phyloP scores from a whole-genome alignment of 2,113 vertebrate genomes.

The Ursus arctos region DNA sequence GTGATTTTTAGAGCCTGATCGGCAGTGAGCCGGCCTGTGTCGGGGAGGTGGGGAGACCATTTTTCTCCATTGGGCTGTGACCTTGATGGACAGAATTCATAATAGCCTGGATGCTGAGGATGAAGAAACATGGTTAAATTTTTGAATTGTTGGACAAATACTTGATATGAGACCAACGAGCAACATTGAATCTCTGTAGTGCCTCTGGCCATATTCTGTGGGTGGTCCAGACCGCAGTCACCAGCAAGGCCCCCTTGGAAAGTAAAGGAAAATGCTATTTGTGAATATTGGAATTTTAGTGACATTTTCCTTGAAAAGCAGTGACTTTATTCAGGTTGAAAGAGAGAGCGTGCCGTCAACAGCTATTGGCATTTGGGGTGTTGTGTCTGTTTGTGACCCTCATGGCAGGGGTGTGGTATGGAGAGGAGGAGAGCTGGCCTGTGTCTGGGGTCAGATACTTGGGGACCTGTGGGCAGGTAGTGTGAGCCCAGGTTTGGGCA shows the following conservation, averaged over 20 bases:
- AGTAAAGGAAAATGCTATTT: not conserved
- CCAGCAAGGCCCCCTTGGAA: not conserved
- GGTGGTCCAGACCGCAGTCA: not conserved
- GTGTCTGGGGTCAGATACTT: not conserved
- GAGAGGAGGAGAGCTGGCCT: not conserved
- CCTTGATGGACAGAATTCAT: not conserved
- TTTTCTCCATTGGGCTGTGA: not conserved
- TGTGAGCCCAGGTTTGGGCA: not conserved
- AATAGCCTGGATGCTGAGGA: not conserved
- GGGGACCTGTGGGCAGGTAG: not conserved
- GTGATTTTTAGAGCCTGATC: not conserved
- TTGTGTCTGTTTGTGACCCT: not conserved
- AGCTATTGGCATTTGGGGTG: too few species aligned
- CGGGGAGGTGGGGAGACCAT: not conserved
- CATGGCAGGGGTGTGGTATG: rapidly evolving
- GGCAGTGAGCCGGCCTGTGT: not conserved
- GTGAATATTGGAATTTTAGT: not conserved
- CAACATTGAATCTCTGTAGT: not conserved
- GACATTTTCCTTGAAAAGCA: not conserved
- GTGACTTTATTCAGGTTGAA: not conserved
- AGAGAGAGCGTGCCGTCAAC: too few species aligned
- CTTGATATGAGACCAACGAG: not conserved
- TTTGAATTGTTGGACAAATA: conserved; percentile 8
- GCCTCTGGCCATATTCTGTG: not conserved
- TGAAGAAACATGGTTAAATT: not conserved